phyloP scores from a whole-genome alignment of 2,888 invertebrate genomes.

The Tethea ocularis region DNA sequence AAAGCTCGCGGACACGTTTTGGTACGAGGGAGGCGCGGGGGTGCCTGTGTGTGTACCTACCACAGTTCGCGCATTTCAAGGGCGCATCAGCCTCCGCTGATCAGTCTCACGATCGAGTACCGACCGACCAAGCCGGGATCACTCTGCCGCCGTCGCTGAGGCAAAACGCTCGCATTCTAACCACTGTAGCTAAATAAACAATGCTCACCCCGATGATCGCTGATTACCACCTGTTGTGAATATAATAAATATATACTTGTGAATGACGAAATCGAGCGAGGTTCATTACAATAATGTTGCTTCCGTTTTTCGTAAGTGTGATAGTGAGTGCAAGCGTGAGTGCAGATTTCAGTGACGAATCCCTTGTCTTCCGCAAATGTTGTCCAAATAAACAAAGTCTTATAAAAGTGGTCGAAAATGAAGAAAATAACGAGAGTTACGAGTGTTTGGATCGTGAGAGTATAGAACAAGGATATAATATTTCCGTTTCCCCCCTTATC shows the following conservation, averaged over 20 bases:
- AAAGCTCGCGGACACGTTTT: slow-evolving; percentile 18
- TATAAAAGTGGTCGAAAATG: slow-evolving; percentile 49
- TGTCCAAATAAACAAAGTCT: slow-evolving; percentile 62
- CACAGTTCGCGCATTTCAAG: slow-evolving; percentile 44
- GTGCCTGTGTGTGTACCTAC: neutral
- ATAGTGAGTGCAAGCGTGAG: slow-evolving; percentile 41
- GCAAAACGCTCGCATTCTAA: slow-evolving; percentile 55
- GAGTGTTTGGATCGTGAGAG: slow-evolving; percentile 56
- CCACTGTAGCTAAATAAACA: slow-evolving; percentile 51
- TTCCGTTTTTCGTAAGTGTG: slow-evolving; percentile 47
- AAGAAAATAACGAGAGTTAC: slow-evolving; percentile 41
- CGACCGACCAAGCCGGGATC: slow-evolving; percentile 36
- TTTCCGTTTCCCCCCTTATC: slow-evolving; percentile 52
- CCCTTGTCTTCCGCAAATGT: slow-evolving; percentile 66
- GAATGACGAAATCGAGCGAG: slow-evolving; percentile 19
- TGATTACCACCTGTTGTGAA: slow-evolving; percentile 66
- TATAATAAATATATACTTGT: slow-evolving; percentile 32
- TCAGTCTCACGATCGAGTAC: slow-evolving; percentile 35
- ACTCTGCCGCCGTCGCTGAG: slow-evolving; percentile 57
- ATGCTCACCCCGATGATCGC: slow-evolving; percentile 62
- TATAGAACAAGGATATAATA: slow-evolving; percentile 44
- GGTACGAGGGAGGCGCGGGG: slow-evolving; percentile 18
- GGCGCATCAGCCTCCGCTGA: slow-evolving; percentile 67
- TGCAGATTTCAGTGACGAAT: slow-evolving; percentile 38
- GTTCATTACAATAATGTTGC: slow-evolving; percentile 56